Conservation (phyloP, 2,888 invertebrate species). For the Hedychridium roseum region DNA sequence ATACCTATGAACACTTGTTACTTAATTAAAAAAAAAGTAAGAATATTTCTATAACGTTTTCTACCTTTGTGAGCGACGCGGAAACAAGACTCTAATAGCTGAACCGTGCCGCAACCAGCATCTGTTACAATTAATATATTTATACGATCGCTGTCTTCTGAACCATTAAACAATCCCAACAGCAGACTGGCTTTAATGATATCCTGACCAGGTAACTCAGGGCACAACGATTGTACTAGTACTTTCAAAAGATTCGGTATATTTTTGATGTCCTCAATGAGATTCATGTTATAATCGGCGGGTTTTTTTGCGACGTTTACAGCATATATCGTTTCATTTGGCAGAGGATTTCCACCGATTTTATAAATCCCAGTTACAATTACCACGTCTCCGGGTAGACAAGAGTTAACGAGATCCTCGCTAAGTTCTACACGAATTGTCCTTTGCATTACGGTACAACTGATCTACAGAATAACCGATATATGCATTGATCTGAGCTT, state of each 20-base stretch:
- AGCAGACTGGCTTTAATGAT: conserved; percentile 86
- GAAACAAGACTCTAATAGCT: conserved; percentile 80
- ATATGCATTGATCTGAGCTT: neutral
- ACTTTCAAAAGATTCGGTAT: conserved; percentile 77
- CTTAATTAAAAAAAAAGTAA: neutral
- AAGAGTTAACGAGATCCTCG: conserved; percentile 79
- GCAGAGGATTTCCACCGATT: conserved; percentile 62
- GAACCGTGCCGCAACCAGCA: conserved; percentile 87
- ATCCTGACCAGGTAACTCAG: conserved; percentile 88
- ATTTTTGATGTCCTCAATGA: conserved; percentile 70
- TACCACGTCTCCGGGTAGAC: conserved; percentile 87
- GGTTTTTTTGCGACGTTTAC: neutral
- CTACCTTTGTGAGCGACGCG: conserved; percentile 81
- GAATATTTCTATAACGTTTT: neutral
- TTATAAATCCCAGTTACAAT: conserved; percentile 86
- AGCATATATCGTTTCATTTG: neutral
- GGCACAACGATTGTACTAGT: conserved; percentile 86
- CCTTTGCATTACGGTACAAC: neutral
- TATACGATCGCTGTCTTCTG: conserved; percentile 69
- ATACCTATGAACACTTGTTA: conserved; percentile 3
- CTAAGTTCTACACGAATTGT: conserved; percentile 82
- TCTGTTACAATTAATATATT: conserved; percentile 86
- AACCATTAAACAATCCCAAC: conserved; percentile 81
- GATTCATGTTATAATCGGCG: neutral
- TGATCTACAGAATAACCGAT: neutral